Conservation (phyloP, 2,113 vertebrate genomes). For the Xyliphius kryptos region DNA sequence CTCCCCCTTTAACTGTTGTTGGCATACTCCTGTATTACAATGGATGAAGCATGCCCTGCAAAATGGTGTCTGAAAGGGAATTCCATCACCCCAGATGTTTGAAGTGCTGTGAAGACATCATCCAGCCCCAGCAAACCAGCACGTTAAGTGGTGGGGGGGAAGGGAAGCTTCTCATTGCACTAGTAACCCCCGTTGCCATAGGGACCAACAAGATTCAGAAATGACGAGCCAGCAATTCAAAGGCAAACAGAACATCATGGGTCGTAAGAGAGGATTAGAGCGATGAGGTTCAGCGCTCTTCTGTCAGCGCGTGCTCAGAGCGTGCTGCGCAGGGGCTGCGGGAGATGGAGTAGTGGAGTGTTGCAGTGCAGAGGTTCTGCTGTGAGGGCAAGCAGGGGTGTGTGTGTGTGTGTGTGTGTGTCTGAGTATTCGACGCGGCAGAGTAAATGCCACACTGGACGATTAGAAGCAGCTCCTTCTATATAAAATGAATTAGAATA, state of each 20-base stretch:
- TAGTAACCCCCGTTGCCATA: neutral
- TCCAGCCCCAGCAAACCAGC: neutral
- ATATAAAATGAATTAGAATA: too few species aligned
- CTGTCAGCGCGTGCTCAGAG: too few species aligned
- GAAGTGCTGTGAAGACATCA: neutral
- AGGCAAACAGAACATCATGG: conserved; percentile 11
- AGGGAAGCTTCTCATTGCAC: neutral
- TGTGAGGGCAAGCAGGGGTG: neutral
- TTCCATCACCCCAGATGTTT: neutral
- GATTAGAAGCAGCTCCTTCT: neutral
- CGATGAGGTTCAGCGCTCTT: too few species aligned
- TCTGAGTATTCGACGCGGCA: neutral
- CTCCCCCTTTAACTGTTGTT: too few species aligned
- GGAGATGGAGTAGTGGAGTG: too few species aligned
- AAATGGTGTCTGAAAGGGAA: neutral
- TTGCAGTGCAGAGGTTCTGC: too few species aligned
- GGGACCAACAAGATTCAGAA: neutral
- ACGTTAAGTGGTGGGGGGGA: neutral
- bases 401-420: neutral
- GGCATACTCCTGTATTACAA: too few species aligned
- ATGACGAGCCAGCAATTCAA: conserved; percentile 9
- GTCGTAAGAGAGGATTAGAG: neutral
- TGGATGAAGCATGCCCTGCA: too few species aligned
- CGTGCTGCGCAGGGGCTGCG: too few species aligned
- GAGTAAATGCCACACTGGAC: neutral